These are phyloP conservation scores for Xiphophorus couchianus DNA, from an alignment of 2,113 vertebrate genomes.

Conservation along the genomic window DNA sequence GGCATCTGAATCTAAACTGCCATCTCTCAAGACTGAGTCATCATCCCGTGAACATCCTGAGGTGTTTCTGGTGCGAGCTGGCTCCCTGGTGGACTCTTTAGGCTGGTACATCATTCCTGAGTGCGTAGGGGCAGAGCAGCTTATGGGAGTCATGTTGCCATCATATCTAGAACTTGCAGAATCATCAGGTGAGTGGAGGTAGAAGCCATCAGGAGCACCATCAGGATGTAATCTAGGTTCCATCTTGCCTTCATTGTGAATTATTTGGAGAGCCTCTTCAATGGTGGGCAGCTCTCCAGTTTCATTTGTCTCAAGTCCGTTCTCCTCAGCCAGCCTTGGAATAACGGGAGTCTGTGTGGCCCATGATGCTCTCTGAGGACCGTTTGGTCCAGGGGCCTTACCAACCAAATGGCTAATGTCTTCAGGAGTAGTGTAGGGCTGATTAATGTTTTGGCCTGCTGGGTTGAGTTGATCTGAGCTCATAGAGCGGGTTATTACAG, in stretches of 20 bases:
- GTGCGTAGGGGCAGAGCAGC: constrained; percentile 76
- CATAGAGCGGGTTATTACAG: constrained; percentile 85
- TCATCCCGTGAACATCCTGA: constrained; percentile 83
- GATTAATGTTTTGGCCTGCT: constrained; percentile 54
- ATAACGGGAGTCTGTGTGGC: constrained; percentile 63
- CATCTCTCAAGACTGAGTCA: constrained; percentile 84
- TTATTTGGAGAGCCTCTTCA: constrained; percentile 92
- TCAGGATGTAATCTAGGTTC: constrained; percentile 90
- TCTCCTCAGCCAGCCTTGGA: constrained; percentile 73
- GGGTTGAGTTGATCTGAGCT: constrained; percentile 89
- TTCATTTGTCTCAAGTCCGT: constrained; percentile 68
- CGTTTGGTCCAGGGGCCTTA: constrained; percentile 67
- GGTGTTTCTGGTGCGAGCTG: constrained; percentile 67
- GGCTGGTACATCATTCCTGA: constrained; percentile 77
- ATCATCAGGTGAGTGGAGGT: constrained; percentile 88
- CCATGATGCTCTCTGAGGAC: constrained; percentile 78
- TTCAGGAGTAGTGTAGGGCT: constrained; percentile 74
- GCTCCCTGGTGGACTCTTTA: constrained; percentile 49
- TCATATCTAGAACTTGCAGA: constrained; percentile 61
- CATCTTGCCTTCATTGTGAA: constrained; percentile 86
- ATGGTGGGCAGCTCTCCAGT: constrained; percentile 88
- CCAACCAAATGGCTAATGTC: constrained; percentile 71
- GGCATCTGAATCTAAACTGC: constrained; percentile 85
- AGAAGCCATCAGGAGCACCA: constrained; percentile 90
- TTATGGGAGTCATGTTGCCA: constrained; percentile 55